Base-by-base conservation (phyloP, 2,797 vertebrate species). In the Ctenopoma multispine region DNA sequence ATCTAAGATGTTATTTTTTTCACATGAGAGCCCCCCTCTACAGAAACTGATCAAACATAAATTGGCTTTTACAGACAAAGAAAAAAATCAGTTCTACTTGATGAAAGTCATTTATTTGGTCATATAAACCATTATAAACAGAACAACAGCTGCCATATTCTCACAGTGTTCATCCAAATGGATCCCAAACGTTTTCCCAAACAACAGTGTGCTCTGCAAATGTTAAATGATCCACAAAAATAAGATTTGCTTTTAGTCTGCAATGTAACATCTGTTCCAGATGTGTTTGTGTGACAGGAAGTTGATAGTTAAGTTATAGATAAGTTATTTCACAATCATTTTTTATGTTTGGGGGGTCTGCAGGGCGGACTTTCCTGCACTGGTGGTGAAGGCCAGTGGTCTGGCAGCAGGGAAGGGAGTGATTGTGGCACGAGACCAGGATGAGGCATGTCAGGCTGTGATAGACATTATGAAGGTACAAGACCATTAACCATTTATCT, bases 341-440 rank as follows among this genome's bases (percentile, higher is more conserved):
- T n/a, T n/a, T n/a, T n/a, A n/a, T n/a, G 24, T n/a, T 64, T 24
- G n/a, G 12, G 23, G 63, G 40, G 15, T 71, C 23, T 72, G 27
- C 78, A 99, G 98, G 61, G 96, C 96, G 0, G 89, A 93, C 49
- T 98, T 98, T 76, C 96, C 95, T 1, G 97, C 98, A 15, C 86
- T 99, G 82, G 98, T 99, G 62, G 97, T 99, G 81, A 99, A 99
- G 87, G 97, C 97, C 58, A 99, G 97, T 12, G 98, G 98, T 14
- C 90, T 99, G 80, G 98, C 98, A 3, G 98, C 97, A 43, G 98
- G 98, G 59, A 99, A 99, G 87, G 98, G 98, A 6, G 98, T 99
- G 55, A 94, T 98, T 1, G 96, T 99, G 65, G 96, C 97, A 0
- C 60, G 73, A 0, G 95, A 87, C 89, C 95, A 92, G 83, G 95